These are phyloP conservation scores for Temnothorax curvispinosus DNA, from an alignment of 1,140 invertebrate species.

Conservation along the genomic window DNA sequence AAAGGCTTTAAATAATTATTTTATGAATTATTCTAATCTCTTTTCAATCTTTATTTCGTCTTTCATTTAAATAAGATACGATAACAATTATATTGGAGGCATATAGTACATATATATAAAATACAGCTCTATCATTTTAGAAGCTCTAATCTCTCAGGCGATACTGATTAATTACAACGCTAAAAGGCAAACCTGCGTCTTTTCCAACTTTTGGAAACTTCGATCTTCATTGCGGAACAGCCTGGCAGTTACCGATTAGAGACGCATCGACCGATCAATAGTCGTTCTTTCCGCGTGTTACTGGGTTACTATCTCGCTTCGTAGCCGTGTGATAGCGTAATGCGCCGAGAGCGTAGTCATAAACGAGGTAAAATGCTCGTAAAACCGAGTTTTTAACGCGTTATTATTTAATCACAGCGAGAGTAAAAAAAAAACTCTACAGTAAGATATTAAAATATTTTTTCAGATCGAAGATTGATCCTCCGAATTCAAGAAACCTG, in stretches of 20 bases:
- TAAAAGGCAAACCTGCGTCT: not conserved
- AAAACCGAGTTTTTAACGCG: not conserved
- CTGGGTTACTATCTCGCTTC: slow-evolving; percentile 51
- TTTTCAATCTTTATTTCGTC: not conserved
- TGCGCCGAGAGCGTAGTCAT: not conserved
- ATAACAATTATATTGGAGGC: not conserved
- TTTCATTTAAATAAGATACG: not conserved
- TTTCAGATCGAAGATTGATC: not conserved
- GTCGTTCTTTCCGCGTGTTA: slow-evolving; percentile 42
- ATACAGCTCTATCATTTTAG: not conserved
- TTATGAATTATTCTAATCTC: not conserved
- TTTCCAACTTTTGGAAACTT: not conserved
- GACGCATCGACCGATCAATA: slow-evolving; percentile 48
- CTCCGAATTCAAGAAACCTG: not conserved
- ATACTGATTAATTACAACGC: not conserved
- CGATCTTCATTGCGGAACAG: not conserved
- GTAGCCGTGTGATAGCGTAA: slow-evolving; percentile 5
- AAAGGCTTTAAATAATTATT: not conserved
- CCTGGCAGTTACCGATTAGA: not conserved
- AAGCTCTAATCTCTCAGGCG: not conserved
- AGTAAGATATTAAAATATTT: not conserved
- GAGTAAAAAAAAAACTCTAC: not conserved
- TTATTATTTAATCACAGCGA: not conserved
- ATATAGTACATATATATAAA: not conserved
- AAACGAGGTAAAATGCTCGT: not conserved